phyloP scores from a whole-genome alignment of 2,888 invertebrate species.

The Syrphus vitripennis region DNA sequence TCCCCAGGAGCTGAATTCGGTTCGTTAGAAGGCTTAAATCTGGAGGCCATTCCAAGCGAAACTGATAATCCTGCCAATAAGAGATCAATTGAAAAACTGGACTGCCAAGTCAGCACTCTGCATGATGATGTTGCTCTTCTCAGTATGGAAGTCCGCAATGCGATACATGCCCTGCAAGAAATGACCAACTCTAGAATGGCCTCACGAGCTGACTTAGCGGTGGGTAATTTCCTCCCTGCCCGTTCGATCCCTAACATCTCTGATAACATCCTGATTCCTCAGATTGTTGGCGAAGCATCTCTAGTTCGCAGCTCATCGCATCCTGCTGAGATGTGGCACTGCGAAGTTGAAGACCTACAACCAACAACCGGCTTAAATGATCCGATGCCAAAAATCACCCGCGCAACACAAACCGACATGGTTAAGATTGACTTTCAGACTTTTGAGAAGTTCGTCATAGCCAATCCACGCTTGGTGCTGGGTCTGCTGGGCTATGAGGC shows the following conservation, averaged over 20 bases:
- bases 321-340: slow-evolving; percentile 92
- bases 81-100: slow-evolving; percentile 86
- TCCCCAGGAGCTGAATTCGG: slow-evolving; percentile 82
- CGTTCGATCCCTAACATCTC: slow-evolving; percentile 91
- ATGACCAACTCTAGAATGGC: slow-evolving; percentile 85
- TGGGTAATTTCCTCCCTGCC: slow-evolving; percentile 85
- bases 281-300: slow-evolving; percentile 78
- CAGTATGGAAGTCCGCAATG: slow-evolving; percentile 92
- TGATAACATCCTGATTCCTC: slow-evolving; percentile 75
- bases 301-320: slow-evolving; percentile 91
- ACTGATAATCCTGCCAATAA: slow-evolving; percentile 76
- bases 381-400: slow-evolving; percentile 66
- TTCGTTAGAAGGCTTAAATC: slow-evolving; percentile 85
- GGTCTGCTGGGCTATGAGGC: slow-evolving; percentile 88
- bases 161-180: slow-evolving; percentile 92
- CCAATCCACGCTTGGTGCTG: slow-evolving; percentile 88
- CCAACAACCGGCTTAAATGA: not conserved
- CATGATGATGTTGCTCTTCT: slow-evolving; percentile 93
- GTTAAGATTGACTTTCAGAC: slow-evolving; percentile 79
- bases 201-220: slow-evolving; percentile 77
- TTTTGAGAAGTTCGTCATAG: slow-evolving; percentile 83
- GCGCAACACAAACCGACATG: slow-evolving; percentile 79
- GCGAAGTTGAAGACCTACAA: slow-evolving; percentile 82
- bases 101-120: slow-evolving; percentile 90
- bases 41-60: slow-evolving; percentile 79